Evolutionary conservation across 2,797 vertebrate species (phyloP).

Genomic region (Tangara arthus): DNA sequence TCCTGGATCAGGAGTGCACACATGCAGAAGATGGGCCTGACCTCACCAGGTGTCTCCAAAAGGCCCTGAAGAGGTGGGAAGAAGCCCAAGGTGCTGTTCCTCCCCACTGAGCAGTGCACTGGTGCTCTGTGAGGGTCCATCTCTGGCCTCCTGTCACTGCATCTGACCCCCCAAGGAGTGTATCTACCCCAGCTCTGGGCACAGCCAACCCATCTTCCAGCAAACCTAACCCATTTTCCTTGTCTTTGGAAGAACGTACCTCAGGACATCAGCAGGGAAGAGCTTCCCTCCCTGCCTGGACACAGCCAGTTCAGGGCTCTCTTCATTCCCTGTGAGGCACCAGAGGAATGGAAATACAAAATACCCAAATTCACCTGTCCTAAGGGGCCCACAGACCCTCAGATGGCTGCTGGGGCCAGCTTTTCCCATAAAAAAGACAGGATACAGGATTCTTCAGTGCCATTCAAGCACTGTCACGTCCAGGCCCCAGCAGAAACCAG

Average conservation of each 20-base stretch:
- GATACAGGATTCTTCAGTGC: not conserved
- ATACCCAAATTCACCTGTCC: not conserved
- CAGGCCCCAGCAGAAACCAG: not conserved
- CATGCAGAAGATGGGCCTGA: not conserved
- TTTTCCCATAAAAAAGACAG: not conserved
- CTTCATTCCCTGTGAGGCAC: not conserved
- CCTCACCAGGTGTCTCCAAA: not conserved
- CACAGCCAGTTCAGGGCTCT: not conserved
- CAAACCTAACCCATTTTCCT: not conserved
- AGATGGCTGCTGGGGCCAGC: not conserved
- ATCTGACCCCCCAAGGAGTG: not conserved
- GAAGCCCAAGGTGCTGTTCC: not conserved
- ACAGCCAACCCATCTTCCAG: not conserved
- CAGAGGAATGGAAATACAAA: not conserved
- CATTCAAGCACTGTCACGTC: rapidly evolving
- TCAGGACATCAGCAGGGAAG: not conserved
- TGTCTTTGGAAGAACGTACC: not conserved
- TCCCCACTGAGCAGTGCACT: rapidly evolving
- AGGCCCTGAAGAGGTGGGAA: not conserved
- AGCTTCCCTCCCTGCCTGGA: not conserved
- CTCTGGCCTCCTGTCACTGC: not conserved
- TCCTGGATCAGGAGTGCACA: not conserved
- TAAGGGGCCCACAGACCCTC: not conserved
- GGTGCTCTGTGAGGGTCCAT: not conserved
- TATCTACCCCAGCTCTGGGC: not conserved